A percentile compares a stretch with the other conserved stretches of the same genome.
These are phyloP conservation scores for Podiceps cristatus DNA, from an alignment of 2,113 vertebrate species.

Conservation along the genomic window DNA sequence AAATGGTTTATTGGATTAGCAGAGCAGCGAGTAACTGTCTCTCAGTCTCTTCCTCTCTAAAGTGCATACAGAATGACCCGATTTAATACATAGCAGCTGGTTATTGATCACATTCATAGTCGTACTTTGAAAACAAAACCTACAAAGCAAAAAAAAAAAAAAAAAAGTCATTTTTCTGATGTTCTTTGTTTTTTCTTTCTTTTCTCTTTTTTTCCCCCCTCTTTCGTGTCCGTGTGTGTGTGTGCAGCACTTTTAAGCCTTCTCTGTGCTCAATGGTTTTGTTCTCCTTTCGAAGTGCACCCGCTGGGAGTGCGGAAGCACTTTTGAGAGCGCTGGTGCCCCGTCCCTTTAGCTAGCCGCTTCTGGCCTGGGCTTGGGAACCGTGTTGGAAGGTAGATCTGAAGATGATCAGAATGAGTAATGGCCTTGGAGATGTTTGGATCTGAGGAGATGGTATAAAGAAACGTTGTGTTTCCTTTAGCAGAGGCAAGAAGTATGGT, in stretches of 20 bases:
- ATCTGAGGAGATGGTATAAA: conserved; percentile 9
- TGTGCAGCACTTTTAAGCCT: conserved; percentile 62
- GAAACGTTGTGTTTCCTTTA: conserved; percentile 19
- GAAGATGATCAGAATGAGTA: not conserved
- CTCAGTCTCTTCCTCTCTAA: not conserved
- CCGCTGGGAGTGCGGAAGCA: not conserved
- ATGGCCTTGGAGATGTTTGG: not conserved
- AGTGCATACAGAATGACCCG: not conserved
- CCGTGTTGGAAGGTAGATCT: conserved; percentile 68
- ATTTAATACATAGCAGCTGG: conserved; percentile 19
- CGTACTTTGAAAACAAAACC: conserved; percentile 11
- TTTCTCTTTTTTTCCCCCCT: not conserved
- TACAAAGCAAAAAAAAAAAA: not conserved
- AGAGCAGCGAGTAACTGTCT: not conserved
- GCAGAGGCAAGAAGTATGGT: conserved; percentile 71
- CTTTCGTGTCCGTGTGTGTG: conserved; percentile 58
- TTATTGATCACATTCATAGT: conserved; percentile 57
- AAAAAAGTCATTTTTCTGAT: conserved; percentile 39
- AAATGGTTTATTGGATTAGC: conserved; percentile 32
- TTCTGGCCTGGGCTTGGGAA: conserved; percentile 62
- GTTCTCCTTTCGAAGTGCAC: conserved; percentile 7
- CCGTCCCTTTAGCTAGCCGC: not conserved
- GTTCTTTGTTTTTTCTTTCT: conserved; percentile 54
- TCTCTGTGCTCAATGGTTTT: conserved; percentile 52
- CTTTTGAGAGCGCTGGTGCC: conserved; percentile 11